Evolutionary conservation across 2,797 vertebrate species (phyloP).

Genomic region (Coccyzus lansbergi): DNA sequence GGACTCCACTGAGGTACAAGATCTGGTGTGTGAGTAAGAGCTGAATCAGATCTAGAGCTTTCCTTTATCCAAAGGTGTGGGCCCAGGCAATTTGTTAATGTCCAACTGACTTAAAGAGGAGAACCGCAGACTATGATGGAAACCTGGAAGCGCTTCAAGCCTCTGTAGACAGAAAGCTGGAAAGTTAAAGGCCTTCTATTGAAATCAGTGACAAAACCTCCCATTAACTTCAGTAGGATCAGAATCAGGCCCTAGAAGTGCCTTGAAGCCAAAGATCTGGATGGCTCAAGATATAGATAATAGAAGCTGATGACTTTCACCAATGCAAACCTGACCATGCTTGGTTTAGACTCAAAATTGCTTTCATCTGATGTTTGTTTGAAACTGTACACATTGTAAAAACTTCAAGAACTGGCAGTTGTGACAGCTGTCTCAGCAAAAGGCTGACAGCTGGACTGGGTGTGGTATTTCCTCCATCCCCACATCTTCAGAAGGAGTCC

Average conservation of each 20-base stretch:
- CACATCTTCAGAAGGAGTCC: background rate
- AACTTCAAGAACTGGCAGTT: background rate
- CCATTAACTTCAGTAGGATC: constrained; percentile 12
- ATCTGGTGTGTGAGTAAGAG: constrained; percentile 24
- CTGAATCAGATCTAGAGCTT: constrained; percentile 46
- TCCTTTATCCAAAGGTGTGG: constrained; percentile 57
- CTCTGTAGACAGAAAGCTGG: constrained; percentile 35
- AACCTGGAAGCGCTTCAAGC: constrained; percentile 62
- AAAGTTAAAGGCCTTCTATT: constrained; percentile 36
- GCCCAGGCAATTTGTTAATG: constrained; percentile 31
- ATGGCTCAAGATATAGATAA: constrained; percentile 55
- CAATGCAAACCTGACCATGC: background rate
- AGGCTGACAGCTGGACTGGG: fast-evolving
- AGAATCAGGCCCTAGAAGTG: constrained; percentile 25
- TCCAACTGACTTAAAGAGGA: constrained; percentile 37
- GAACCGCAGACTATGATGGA: constrained; percentile 52
- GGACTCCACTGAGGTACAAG: background rate
- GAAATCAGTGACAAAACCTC: constrained; percentile 43
- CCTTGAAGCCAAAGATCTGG: constrained; percentile 18
- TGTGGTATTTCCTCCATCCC: background rate
- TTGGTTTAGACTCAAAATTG: constrained; percentile 32
- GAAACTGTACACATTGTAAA: background rate
- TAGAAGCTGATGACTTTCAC: constrained; percentile 50
- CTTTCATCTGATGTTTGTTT: constrained; percentile 60
- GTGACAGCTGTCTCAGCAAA: background rate